phyloP scores from a whole-genome alignment of 2,797 vertebrate genomes.

The Allobates femoralis region DNA sequence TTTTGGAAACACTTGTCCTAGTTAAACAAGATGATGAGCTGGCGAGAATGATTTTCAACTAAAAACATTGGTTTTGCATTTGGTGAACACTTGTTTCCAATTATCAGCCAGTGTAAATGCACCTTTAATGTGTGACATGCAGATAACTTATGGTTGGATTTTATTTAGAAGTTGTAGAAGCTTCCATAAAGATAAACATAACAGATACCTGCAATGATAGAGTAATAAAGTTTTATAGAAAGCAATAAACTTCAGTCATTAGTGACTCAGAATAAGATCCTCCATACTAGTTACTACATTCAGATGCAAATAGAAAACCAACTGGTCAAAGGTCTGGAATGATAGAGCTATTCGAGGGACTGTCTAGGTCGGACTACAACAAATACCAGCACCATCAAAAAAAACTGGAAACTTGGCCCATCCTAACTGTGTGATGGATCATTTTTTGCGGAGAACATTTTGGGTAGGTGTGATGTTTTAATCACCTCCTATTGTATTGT shows the following conservation, averaged over 20 bases:
- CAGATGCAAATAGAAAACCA: neutral
- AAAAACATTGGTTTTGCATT: no score
- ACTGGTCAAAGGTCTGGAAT: constrained; percentile 29
- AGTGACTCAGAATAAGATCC: neutral
- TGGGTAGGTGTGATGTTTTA: no score
- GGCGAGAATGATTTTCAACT: no score
- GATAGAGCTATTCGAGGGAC: constrained; percentile 9
- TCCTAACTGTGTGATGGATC: no score
- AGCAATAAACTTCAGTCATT: constrained; percentile 4
- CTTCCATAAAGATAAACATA: neutral
- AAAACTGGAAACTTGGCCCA: constrained; percentile 65
- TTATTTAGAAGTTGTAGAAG: neutral
- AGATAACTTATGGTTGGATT: neutral
- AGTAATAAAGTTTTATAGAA: constrained; percentile 23
- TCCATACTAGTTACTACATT: neutral
- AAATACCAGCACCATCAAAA: neutral
- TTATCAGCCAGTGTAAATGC: no score
- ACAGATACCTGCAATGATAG: neutral
- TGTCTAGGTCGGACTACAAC: constrained; percentile 1
- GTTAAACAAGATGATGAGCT: no score
- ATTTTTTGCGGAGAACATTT: no score
- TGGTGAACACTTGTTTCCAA: no score
- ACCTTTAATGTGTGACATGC: neutral
- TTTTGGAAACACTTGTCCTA: no score
- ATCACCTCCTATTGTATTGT: no score